Percentiles rank a stretch among this genome's conserved stretches.
phyloP scores from a whole-genome alignment of 2,797 vertebrate genomes.

The Coilia nasus region DNA sequence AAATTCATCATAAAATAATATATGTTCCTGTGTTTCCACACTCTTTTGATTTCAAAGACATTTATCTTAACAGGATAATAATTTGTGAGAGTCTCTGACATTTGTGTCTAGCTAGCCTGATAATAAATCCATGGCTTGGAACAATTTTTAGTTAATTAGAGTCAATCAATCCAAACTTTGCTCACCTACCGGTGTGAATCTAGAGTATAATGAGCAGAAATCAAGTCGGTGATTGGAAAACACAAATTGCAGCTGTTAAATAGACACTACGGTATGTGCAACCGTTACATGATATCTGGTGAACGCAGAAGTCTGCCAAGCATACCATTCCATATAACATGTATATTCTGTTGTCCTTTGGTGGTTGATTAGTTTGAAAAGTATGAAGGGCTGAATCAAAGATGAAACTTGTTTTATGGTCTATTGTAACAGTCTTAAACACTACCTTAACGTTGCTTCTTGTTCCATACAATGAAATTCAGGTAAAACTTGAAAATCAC shows the following conservation, averaged over 20 bases:
- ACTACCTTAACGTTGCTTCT: too few species aligned
- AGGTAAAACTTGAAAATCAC: not conserved
- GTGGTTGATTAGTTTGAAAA: not conserved
- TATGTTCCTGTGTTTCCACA: constrained; percentile 78
- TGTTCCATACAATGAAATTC: not conserved
- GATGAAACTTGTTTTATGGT: constrained; percentile 18
- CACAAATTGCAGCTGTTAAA: constrained; percentile 97
- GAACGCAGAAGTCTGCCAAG: constrained; percentile 22
- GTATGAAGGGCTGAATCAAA: constrained; percentile 2
- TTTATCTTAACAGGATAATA: constrained; percentile 87
- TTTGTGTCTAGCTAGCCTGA: constrained; percentile 99
- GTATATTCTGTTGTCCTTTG: constrained; percentile 20
- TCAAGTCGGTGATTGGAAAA: constrained; percentile 99
- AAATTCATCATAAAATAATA: constrained; percentile 78
- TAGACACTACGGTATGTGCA: constrained; percentile 70
- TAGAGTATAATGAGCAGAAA: constrained; percentile 99
- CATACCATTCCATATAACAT: not conserved
- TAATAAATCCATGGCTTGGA: constrained; percentile 99
- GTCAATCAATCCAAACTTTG: constrained; percentile 99
- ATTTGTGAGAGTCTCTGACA: constrained; percentile 87
- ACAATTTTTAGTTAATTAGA: constrained; percentile 99
- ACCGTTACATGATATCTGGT: not conserved
- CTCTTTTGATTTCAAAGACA: constrained; percentile 81
- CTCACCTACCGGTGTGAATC: constrained; percentile 99
- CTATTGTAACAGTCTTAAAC: not conserved